Base-by-base conservation (phyloP, 2,888 invertebrate species). In the Chloromyia formosa region DNA sequence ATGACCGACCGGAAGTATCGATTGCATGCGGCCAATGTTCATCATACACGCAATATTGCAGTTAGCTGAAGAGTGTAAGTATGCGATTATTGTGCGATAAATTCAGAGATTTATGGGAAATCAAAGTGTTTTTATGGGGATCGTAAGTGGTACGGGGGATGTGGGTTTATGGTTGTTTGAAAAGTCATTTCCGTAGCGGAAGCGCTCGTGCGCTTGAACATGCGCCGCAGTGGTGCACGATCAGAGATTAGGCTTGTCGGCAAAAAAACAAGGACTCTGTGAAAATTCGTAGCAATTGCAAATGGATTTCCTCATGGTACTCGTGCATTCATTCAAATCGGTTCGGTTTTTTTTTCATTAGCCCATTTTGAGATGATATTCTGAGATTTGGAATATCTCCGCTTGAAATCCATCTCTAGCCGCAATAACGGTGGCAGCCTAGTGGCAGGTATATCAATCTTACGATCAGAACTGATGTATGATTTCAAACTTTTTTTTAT, bases 41-140 rank as follows among this genome's bases (percentile, higher is more conserved):
- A 20, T 9, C n/a, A 22, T 22, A 45, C 66, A 66, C 66, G 66
- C 66, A 66, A 66, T 49, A 66, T 66, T 66, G 66, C 66, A 66
- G 66, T 66, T 66, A 66, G 10, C 49, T 22, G 16, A 56, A 5
- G 66, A 49, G 49, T 49, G 66, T 66, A 66, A 66, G 66, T 66
- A 66, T 49, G 45, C 49, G 14, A 49, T 62, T 62, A 62, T 16
- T 12, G 27, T 35, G 42, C 62, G 66, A 49, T 66, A 42, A 62
- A 49, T 49, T 49, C 16, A 1, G 12, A 3, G 16, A 66, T 66
- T 49, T 66, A 0, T 49, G 18, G 20, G 14, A 10, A 49, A 49
- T 49, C 49, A 49, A 66, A 66, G 45, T 49, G 45, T 49, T 18
- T 66, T 20, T 49, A 12, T n/a, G 49, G 49, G 16, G 16, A 35